Evolutionary conservation across 2,888 invertebrate genomes (phyloP), one percentile per base, ranked within the genome.

Genomic region (Caenorhabditis sp.): DNA sequence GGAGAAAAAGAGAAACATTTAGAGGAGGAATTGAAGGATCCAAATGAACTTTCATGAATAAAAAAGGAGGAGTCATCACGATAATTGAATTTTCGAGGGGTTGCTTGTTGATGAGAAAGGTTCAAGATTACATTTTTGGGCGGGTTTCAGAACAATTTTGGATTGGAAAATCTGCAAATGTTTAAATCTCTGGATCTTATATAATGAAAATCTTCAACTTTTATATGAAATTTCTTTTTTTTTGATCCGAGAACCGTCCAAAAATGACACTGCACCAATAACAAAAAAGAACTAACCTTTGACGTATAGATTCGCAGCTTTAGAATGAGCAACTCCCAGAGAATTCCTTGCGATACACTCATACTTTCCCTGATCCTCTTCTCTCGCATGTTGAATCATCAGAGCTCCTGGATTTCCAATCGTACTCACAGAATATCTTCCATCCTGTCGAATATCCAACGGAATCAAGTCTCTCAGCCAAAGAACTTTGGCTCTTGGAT

Each of bases 391-490:
- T 73, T 90, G 90, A 59, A 92, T 92, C 91, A 85, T 92, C 89
- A 92, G 70, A 2, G 90, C 89, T 41, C 92, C 95, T 92, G 95
- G 95, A 94, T 95, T 95, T 93, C 95, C 95, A 92, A 95, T 95
- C 89, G 96, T 95, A 88, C 96, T 94, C 80, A 96, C 94, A 69
- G 95, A 95, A 93, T 96, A 97, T 91, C 97, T 94, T 0, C 95
- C 95, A 93, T 96, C 96, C 87, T 95, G 94, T 84, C 94, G 82
- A 41, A 92, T 88, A 64, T 92, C 97, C 91, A 97, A 94, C 2
- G 93, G 93, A 47, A 93, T 89, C 93, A 95, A 95, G 94, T 98
- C 96, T 93, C 96, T 95, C 87, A 98, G 95, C 98, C 98, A 99
- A 88, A 95, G 95, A 22, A 87, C 87, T 77, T 87, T 87, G 8